Conservation (phyloP, 2,797 vertebrate species). For the Enteromius paludinosus region DNA sequence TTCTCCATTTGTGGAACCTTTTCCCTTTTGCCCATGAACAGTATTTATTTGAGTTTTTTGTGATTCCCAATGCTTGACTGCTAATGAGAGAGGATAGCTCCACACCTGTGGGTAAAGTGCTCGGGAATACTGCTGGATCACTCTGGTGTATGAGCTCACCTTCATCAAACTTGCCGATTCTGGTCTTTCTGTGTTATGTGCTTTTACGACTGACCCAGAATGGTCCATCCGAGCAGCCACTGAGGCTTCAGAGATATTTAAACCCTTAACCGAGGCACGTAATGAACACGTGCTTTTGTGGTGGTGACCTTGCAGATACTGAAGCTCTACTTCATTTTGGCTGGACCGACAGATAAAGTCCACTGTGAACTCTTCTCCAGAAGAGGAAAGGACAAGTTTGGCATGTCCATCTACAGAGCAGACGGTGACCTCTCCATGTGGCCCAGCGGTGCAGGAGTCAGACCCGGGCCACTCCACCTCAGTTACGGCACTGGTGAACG, state of each 20-base stretch:
- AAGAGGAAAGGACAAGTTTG: conserved; percentile 77
- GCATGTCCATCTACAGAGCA: conserved; percentile 82
- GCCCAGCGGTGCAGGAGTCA: conserved; percentile 49
- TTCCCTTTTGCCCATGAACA: conserved; percentile 2
- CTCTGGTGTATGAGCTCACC: conserved; percentile 73
- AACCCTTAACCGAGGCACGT: neutral
- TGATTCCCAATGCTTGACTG: conserved; percentile 64
- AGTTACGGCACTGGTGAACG: conserved; percentile 68
- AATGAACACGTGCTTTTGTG: conserved; percentile 20
- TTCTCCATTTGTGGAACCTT: neutral
- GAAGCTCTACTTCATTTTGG: conserved; percentile 56
- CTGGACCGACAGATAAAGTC: conserved; percentile 86
- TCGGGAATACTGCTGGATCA: conserved; percentile 83
- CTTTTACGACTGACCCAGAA: neutral
- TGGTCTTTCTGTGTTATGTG: neutral
- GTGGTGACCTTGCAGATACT: conserved; percentile 13
- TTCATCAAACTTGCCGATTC: conserved; percentile 4
- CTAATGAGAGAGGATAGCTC: conserved; percentile 85
- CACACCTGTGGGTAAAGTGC: conserved; percentile 75
- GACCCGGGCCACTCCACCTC: conserved; percentile 80
- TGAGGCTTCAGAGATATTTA: conserved; percentile 1
- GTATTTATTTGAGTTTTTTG: neutral
- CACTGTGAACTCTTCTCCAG: conserved; percentile 84
- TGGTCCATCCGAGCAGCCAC: neutral
- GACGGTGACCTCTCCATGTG: conserved; percentile 72